Evolutionary conservation across 2,888 invertebrate genomes (phyloP), one percentile per base, ranked within the genome.

Genomic region (Listrodromus nycthemerus): DNA sequence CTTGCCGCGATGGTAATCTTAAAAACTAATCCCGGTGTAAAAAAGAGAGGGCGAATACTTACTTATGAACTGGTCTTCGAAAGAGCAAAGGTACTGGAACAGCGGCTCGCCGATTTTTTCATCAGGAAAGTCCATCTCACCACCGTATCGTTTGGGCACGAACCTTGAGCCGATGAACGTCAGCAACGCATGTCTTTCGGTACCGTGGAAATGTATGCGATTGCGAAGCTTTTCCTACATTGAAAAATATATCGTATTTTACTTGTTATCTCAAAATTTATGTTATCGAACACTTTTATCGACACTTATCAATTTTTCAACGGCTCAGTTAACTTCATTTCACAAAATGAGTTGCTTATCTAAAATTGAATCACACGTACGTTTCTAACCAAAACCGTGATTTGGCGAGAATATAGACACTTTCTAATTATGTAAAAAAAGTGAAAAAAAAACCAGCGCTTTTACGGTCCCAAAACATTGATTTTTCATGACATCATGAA

Each of bases 201-300:
- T 94, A 1, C 97, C 97, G 90, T 97, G 97, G 93, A 97, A 97
- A 89, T 95, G 94, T 78, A 97, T 95, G 90, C 98, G 95, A 82
- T 96, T 96, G 70, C 96, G 95, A 24, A 98, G 94, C 94, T 98
- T 98, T 91, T 97, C 97, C 86, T 96, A 95, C 3, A 33, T 33
- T 66, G 21, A 16, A 48, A 58, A 65, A 66, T 33, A 52, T 55
- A 21, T 21, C 10, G 10, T 3, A 24, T 10, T 21, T 52, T 2
- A 19, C 24, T 52, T 19, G 2, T 21, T 3, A 8, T 21, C 52
- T 52, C 21, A 10, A 2, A 10, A 21, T 8, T 19, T 24, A 21
- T 19, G 24, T 21, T 52, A 50, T 2, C 19, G 41, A 13, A 16
- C 6, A 19, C 16, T n/a, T 0, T 19, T 0, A 50, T 19, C 6